Evolutionary conservation across 2,888 invertebrate genomes (phyloP).

Genomic region (Philhelius pedissequus): DNA sequence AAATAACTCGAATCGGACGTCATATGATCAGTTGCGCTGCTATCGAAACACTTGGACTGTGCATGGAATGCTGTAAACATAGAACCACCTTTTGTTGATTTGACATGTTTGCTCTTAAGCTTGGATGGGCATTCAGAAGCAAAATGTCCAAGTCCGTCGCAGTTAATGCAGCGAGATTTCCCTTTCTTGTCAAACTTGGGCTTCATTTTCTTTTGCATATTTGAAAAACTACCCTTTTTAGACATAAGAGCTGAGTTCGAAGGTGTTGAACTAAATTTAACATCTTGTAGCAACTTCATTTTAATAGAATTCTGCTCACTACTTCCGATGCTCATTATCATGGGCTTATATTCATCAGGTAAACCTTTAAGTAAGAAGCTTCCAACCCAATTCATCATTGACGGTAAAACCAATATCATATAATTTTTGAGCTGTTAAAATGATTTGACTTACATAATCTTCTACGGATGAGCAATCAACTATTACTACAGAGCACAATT

Average conservation of each 20-base stretch:
- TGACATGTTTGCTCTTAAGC: too few species aligned
- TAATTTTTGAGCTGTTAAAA: neutral
- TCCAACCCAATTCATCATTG: neutral
- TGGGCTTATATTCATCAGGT: neutral
- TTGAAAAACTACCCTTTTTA: neutral
- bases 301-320: neutral
- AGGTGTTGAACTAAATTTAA: neutral
- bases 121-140: too few species aligned
- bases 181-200: too few species aligned
- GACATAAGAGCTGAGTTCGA: neutral
- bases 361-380: neutral
- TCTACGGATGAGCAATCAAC: neutral
- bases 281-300: neutral
- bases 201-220: too few species aligned
- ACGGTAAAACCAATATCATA: neutral
- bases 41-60: too few species aligned
- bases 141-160: too few species aligned
- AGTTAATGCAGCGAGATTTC: too few species aligned
- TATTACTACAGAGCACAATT: neutral
- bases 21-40: too few species aligned
- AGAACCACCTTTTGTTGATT: too few species aligned
- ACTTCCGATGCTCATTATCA: neutral
- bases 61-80: too few species aligned
- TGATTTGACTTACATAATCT: neutral
- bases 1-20: too few species aligned